Base-by-base conservation (phyloP, 2,888 invertebrate species). In the Zygaena filipendulae region DNA sequence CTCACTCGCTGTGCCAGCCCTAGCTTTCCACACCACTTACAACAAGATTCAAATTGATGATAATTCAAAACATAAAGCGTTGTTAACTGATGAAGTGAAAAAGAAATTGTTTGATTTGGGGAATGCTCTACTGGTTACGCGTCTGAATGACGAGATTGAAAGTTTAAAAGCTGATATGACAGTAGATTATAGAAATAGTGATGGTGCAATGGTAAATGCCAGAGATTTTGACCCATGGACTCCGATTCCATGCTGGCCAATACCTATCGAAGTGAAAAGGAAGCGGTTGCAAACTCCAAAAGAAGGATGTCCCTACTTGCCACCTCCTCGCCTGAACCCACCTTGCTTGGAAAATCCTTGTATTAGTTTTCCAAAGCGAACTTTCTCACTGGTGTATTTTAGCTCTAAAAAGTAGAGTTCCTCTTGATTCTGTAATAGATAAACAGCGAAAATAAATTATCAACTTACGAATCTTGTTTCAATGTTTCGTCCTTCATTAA, bases 231-330 rank as follows among this genome's bases (percentile, higher is more conserved):
- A 64, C 0, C 71, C 72, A 0, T 74, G 74, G 72, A 39, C 54
- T 1, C 72, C 74, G 0, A 67, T 72, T 28, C 74, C 74, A 0
- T 66, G 62, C 1, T 71, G 67, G 66, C 64, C 64, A 1, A 33
- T 40, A 3, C 47, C 58, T 0, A 43, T 48, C 14, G 51, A 55
- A 16, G 20, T 43, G 2, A 25, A 40, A 9, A 46, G 52, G 9
- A 39, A 33, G 11, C 47, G 42, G 1, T 32, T 59, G 0, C 40
- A 55, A 4, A 58, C 59, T 24, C 57, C 60, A 0, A 59, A 66
- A 36, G 54, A 68, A 2, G 68, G 68, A 0, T 69, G 70, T 35
- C 55, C 52, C 11, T 3, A 37, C 0, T 35, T 48, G 0, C 56
- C 52, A 0, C 52, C 57, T 0, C 43, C 46, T 0, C 43, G 32